Evolutionary conservation across 2,797 vertebrate genomes (phyloP), one percentile per base, ranked within the genome.

Genomic region (Anas flavirostris): DNA sequence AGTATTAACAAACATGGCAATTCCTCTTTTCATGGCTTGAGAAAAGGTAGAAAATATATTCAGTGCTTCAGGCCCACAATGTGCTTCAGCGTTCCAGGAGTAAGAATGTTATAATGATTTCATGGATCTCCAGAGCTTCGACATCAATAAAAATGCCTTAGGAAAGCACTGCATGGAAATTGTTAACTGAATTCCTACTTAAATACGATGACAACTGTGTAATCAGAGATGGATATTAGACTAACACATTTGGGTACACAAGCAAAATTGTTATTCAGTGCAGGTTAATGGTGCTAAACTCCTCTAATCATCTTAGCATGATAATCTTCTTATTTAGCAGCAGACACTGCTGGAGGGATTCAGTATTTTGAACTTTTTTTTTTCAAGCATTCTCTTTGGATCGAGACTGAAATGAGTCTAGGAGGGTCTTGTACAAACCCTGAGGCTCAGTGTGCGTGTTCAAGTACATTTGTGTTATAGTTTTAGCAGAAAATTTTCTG

Each of bases 11-110:
- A 43, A 29, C 3, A 5, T 21, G 52, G 23, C 39, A 70, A 3
- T 0, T 0, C 12, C 35, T 78, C 39, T 60, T 78, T 26, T 29
- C 26, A 3, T 6, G 10, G 2, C 0, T 3, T 25, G 12, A 25
- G 7, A 23, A 48, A 48, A 68, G 25, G 35, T 33, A 86, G 74
- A 55, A 86, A 46, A 23, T 3, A 12, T 5, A 10, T 21, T 64
- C 74, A 14, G 19, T 13, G 67, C 73, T 88, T 88, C 77, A 86
- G 23, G 50, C 17, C 28, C 14, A 13, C 50, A 52, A 50, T 7
- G 16, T 48, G 21, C 55, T 78, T 73, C 77, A 21, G 63, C 63
- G 21, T 74, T 83, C 43, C 39, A 90, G 52, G 80, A 69, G 62
- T 50, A n/a, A 80, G 62, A 8, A 22, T 28, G 7, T 44, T 69